Evolutionary conservation across 2,888 invertebrate species (phyloP).

Genomic region (Thysanoteuthis rhombus): DNA sequence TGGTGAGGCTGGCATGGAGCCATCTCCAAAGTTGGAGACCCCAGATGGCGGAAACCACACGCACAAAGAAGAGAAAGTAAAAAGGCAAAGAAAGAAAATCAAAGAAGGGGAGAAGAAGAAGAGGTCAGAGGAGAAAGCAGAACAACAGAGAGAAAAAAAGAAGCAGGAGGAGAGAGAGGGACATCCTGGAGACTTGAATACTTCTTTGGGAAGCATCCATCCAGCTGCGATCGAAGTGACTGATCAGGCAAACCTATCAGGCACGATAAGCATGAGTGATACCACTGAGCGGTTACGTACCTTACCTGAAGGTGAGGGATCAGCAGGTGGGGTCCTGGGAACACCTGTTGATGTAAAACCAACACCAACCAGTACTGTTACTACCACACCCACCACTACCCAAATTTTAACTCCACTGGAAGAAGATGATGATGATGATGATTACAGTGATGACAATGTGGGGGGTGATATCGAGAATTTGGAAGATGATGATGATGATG

Average conservation of each 20-base stretch:
- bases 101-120: background rate
- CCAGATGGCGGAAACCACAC: background rate
- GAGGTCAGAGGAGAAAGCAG: background rate
- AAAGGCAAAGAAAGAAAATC: background rate
- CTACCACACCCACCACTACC: background rate
- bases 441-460: background rate
- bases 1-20: background rate
- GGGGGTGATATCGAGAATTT: background rate
- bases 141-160: background rate
- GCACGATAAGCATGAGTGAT: background rate
- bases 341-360: background rate
- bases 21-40: background rate
- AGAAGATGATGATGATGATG: background rate
- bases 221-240: background rate
- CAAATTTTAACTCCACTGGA: background rate
- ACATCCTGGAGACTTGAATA: background rate
- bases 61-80: background rate
- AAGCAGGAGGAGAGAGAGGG: background rate
- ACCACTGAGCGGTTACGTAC: background rate
- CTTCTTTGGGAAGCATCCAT: background rate
- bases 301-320: background rate
- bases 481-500: background rate
- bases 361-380: background rate
- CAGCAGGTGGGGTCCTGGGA: background rate
- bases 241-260: background rate